These are phyloP conservation scores for Sebastes schlegelii DNA, from an alignment of 2,113 vertebrate species.

Conservation along the genomic window DNA sequence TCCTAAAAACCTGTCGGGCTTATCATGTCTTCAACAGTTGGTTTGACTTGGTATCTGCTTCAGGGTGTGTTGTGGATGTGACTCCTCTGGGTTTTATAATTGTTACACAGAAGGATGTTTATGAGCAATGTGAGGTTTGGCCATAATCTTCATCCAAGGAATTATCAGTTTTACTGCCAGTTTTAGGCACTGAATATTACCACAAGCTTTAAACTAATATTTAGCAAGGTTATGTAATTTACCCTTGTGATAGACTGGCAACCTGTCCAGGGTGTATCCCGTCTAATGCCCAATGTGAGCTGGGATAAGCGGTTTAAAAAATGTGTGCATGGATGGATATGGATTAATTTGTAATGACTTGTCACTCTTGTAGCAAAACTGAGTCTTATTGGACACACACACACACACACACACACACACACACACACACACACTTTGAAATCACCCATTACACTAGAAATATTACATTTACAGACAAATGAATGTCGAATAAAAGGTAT, in stretches of 20 bases:
- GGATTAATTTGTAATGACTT: slow-evolving; percentile 65
- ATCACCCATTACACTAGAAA: neutral
- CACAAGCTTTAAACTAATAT: slow-evolving; percentile 6
- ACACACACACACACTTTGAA: neutral
- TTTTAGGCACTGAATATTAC: slow-evolving; percentile 10
- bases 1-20: neutral
- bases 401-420: neutral
- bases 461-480: neutral
- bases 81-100: neutral
- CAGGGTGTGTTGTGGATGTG: neutral
- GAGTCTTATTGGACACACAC: neutral
- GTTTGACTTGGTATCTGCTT: neutral
- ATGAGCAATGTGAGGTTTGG: neutral
- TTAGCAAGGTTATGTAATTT: slow-evolving; percentile 35
- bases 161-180: slow-evolving; percentile 6
- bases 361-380: slow-evolving; percentile 28
- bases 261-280: slow-evolving; percentile 8
- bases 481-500: neutral
- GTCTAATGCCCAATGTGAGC: slow-evolving; percentile 31
- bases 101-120: neutral
- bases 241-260: slow-evolving; percentile 21
- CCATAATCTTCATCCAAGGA: slow-evolving; percentile 7
- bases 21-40: neutral
- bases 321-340: slow-evolving; percentile 40
- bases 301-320: slow-evolving; percentile 50